These are phyloP conservation scores for Atractosteus spatula DNA, from an alignment of 2,113 vertebrate species.

Conservation along the genomic window DNA sequence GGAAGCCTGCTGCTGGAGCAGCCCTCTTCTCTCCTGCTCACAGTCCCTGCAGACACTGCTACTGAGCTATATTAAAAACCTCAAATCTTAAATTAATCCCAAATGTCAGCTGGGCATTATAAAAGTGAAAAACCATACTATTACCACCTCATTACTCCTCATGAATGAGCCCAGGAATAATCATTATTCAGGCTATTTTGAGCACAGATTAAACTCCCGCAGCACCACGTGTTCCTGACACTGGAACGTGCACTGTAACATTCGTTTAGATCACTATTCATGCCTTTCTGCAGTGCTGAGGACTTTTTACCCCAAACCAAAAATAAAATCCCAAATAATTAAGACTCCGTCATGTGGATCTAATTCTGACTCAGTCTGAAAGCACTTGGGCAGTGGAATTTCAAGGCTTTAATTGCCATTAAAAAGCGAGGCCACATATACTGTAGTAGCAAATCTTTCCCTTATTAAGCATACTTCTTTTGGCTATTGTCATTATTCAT, in stretches of 20 bases:
- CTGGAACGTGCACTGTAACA: not conserved
- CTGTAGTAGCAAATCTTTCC: no score
- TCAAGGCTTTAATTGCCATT: not conserved
- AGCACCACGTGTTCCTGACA: slow-evolving; percentile 14
- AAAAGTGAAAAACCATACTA: slow-evolving; percentile 48
- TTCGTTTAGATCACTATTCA: not conserved
- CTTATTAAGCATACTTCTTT: no score
- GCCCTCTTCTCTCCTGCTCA: not conserved
- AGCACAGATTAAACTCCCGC: slow-evolving; percentile 38
- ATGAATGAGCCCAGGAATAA: slow-evolving; percentile 37
- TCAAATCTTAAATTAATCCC: slow-evolving; percentile 45
- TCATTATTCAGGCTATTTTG: slow-evolving; percentile 56
- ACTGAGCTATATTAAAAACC: slow-evolving; percentile 42
- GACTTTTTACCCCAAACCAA: slow-evolving; percentile 13
- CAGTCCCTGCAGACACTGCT: slow-evolving; percentile 1
- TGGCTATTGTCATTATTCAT: no score
- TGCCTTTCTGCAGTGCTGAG: not conserved
- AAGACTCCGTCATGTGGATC: slow-evolving; percentile 1
- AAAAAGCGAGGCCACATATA: not conserved
- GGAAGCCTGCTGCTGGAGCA: no score
- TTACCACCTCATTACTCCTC: slow-evolving; percentile 44
- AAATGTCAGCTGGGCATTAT: slow-evolving; percentile 43
- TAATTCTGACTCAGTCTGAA: slow-evolving; percentile 4
- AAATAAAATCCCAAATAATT: not conserved
- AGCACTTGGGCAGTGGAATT: slow-evolving; percentile 3